Evolutionary conservation across 2,797 vertebrate species (phyloP).

Genomic region (Yasuhikotakia modesta): DNA sequence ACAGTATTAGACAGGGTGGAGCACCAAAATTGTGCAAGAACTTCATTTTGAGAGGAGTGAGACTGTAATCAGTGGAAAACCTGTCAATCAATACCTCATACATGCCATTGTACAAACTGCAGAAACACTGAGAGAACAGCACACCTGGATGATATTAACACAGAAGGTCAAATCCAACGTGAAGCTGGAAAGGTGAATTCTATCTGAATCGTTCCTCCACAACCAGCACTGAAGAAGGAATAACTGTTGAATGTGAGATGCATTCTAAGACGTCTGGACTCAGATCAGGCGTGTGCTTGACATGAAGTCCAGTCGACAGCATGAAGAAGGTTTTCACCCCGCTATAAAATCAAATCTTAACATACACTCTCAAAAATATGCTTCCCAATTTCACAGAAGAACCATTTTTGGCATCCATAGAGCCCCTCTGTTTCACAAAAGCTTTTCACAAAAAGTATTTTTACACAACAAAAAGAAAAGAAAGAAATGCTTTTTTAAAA

Average conservation of each 20-base stretch:
- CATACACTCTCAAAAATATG: slow-evolving; percentile 26
- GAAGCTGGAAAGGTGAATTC: slow-evolving; percentile 15
- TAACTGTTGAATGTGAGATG: slow-evolving; percentile 57
- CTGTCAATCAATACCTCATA: slow-evolving; percentile 38
- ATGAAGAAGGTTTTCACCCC: slow-evolving; percentile 60
- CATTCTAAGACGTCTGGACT: slow-evolving; percentile 63
- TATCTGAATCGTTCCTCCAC: slow-evolving; percentile 57
- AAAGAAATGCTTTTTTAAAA: no score
- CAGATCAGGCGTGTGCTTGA: slow-evolving; percentile 63
- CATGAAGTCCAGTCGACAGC: slow-evolving; percentile 62
- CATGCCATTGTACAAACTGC: slow-evolving; percentile 24
- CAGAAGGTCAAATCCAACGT: slow-evolving; percentile 7
- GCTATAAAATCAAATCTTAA: slow-evolving; percentile 56
- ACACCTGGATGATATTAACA: slow-evolving; percentile 43
- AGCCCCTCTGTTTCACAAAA: no score
- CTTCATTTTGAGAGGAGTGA: slow-evolving; percentile 43
- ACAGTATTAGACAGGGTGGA: slow-evolving; percentile 66
- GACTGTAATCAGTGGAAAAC: slow-evolving; percentile 52
- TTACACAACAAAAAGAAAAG: no score
- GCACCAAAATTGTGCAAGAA: slow-evolving; percentile 62
- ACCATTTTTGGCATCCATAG: no score
- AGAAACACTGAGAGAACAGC: background rate
- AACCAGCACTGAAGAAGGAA: slow-evolving; percentile 49
- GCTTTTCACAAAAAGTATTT: no score
- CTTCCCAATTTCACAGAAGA: no score